A percentile compares a stretch with the other conserved stretches of the same genome.
These are phyloP conservation scores for Polydrusus cervinus DNA, from an alignment of 2,888 invertebrate genomes.

Conservation along the genomic window DNA sequence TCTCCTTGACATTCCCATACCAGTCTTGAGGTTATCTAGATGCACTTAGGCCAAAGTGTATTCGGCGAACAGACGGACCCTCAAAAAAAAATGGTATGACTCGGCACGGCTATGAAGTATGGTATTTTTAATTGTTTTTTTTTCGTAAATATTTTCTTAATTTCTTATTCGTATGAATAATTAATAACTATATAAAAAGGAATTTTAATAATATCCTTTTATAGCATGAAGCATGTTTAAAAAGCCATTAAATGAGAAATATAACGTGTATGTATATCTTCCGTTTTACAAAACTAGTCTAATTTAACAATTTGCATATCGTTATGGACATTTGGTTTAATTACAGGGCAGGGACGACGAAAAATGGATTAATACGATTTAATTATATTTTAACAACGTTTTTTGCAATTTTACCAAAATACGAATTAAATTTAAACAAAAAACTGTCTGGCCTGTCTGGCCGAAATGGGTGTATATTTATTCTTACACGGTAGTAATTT, in stretches of 20 bases:
- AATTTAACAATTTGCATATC: constrained; percentile 38
- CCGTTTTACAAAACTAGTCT: constrained; percentile 38
- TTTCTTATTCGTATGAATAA: background rate
- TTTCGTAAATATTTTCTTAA: background rate
- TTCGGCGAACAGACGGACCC: too few relatives aligned
- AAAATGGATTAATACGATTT: constrained; percentile 29
- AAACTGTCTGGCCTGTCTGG: constrained; percentile 14
- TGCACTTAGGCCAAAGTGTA: too few relatives aligned
- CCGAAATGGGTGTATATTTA: background rate
- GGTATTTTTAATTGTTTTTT: background rate
- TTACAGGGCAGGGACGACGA: constrained; percentile 18
- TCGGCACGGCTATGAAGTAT: too few relatives aligned
- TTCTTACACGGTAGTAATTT: background rate
- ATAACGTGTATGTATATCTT: constrained; percentile 13
- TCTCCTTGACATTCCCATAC: too few relatives aligned
- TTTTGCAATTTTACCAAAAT: constrained; percentile 17
- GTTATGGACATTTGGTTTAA: constrained; percentile 40
- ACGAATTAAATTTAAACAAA: constrained; percentile 16
- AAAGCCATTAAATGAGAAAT: constrained; percentile 38
- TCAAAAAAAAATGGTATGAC: too few relatives aligned
- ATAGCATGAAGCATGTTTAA: constrained; percentile 25
- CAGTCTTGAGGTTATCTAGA: too few relatives aligned
- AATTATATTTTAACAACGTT: constrained; percentile 31
- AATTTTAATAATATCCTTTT: constrained; percentile 27
- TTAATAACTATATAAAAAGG: constrained; percentile 17